Conservation (phyloP, 2,113 vertebrate species). For the Megaceryle maxima region DNA sequence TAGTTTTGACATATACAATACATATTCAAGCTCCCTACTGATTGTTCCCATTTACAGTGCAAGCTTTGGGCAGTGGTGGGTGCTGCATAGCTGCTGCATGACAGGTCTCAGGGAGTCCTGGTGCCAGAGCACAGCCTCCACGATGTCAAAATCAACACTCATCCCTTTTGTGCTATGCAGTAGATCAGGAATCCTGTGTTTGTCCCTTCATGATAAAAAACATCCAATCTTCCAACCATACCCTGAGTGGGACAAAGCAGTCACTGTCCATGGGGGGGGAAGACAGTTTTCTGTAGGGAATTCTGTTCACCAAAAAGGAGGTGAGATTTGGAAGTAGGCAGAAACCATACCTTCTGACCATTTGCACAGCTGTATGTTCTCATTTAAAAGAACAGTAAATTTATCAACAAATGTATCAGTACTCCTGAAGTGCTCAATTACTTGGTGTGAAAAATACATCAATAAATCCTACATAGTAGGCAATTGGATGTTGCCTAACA, state of each 20-base stretch:
- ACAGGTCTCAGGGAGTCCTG: not conserved
- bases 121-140: not conserved
- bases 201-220: not conserved
- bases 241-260: not conserved
- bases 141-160: fast-evolving
- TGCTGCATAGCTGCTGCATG: not conserved
- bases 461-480: not conserved
- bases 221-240: not conserved
- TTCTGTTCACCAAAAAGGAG: not conserved
- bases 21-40: not conserved
- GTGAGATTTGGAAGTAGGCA: not conserved
- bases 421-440: not conserved
- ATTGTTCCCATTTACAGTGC: not conserved
- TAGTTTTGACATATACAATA: not conserved
- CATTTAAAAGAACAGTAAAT: not conserved
- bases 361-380: not conserved
- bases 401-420: not conserved
- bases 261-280: fast-evolving
- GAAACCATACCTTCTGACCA: not conserved
- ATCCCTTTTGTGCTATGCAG: not conserved
- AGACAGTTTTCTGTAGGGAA: not conserved
- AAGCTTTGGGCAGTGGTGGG: not conserved
- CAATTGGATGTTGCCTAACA: not conserved
- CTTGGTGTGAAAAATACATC: not conserved
- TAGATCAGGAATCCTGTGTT: not conserved